These are phyloP conservation scores for Sebastes cheni DNA, from an alignment of 2,797 vertebrate genomes.

Conservation along the genomic window DNA sequence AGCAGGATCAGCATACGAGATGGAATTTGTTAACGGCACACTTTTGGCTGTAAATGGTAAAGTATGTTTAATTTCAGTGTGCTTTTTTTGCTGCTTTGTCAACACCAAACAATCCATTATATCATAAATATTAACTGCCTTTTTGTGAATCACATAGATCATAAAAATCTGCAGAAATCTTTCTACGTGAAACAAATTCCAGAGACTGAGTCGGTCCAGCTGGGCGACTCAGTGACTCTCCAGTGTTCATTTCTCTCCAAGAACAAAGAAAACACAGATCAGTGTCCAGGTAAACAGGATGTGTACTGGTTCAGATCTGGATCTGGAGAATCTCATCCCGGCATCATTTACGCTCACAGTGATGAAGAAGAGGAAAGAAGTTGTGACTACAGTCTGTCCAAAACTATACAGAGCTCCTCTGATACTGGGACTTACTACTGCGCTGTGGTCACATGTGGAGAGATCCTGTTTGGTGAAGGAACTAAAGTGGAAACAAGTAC, in stretches of 20 bases:
- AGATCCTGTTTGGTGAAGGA: constrained; percentile 64
- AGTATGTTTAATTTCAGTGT: background rate
- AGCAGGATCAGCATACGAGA: background rate
- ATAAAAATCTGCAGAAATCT: background rate
- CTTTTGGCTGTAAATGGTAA: constrained; percentile 52
- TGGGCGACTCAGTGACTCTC: constrained; percentile 17
- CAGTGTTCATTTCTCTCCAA: constrained; percentile 33
- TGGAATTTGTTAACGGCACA: background rate
- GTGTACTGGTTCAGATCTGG: constrained; percentile 46
- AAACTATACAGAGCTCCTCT: constrained; percentile 15
- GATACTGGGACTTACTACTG: constrained; percentile 66
- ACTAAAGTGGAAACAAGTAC: constrained; percentile 45
- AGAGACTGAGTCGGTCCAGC: background rate
- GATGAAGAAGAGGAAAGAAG: background rate
- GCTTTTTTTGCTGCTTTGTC: background rate
- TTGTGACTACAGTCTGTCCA: constrained; percentile 50
- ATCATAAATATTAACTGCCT: background rate
- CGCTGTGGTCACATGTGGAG: constrained; percentile 57
- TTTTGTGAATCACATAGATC: background rate
- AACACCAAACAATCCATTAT: background rate
- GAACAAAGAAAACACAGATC: background rate
- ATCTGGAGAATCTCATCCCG: background rate
- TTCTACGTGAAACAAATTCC: background rate
- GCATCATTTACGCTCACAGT: background rate
- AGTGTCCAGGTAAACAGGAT: constrained; percentile 17